These are phyloP conservation scores for Alauda arvensis DNA, from an alignment of 2,797 vertebrate genomes.

Conservation along the genomic window DNA sequence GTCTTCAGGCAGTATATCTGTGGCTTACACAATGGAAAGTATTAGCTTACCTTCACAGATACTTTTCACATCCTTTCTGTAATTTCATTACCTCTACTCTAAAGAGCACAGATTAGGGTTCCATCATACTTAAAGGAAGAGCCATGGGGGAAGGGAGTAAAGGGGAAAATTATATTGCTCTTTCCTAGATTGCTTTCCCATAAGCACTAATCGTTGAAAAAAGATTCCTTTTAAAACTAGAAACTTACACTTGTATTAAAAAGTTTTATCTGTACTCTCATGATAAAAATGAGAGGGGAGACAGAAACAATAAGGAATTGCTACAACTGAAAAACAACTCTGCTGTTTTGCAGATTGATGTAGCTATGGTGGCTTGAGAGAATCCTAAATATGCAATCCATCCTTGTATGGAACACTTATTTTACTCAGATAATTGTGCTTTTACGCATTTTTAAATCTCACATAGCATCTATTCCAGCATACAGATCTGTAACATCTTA, in stretches of 20 bases:
- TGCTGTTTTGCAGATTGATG: background rate
- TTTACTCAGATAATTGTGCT: background rate
- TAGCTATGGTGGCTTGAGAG: background rate
- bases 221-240: background rate
- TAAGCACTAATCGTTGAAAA: background rate
- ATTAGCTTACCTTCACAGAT: conserved; percentile 60
- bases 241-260: background rate
- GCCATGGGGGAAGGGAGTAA: conserved; percentile 7
- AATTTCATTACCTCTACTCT: conserved; percentile 61
- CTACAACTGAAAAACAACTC: background rate
- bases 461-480: background rate
- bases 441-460: background rate
- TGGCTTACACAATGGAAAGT: conserved; percentile 57
- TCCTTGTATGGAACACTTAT: background rate
- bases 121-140: conserved; percentile 47
- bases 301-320: background rate
- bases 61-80: conserved; percentile 65
- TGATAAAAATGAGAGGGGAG: background rate
- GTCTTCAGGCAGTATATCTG: conserved; percentile 52
- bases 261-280: background rate
- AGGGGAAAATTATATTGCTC: background rate
- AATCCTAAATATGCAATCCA: background rate
- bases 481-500: background rate
- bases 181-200: background rate
- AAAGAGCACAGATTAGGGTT: conserved; percentile 52